phyloP scores from a whole-genome alignment of 2,888 invertebrate genomes.

The Andrena minutula region DNA sequence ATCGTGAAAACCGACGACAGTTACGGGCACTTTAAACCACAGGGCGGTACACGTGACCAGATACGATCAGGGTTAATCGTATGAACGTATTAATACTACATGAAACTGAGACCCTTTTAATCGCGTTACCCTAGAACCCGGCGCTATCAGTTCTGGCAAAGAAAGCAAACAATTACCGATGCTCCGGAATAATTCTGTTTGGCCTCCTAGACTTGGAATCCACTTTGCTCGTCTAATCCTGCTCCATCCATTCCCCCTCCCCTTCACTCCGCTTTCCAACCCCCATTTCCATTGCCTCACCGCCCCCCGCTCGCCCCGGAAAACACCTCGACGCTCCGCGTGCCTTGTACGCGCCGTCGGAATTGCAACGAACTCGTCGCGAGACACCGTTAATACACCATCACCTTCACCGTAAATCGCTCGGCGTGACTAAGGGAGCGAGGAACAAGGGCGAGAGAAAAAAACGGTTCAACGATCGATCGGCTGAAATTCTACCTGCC shows the following conservation, averaged over 20 bases:
- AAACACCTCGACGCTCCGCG: conserved; percentile 22
- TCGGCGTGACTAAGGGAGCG: not conserved
- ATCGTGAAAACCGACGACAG: no score
- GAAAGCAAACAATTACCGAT: conserved; percentile 51
- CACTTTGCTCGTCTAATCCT: conserved; percentile 57
- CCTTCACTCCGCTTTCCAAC: conserved; percentile 7
- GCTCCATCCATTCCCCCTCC: conserved; percentile 12
- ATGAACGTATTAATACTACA: not conserved
- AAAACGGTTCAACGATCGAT: not conserved
- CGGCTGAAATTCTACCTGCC: conserved; percentile 22
- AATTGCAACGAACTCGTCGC: conserved; percentile 32
- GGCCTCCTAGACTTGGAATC: conserved; percentile 43
- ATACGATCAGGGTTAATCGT: not conserved
- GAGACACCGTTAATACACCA: conserved; percentile 26
- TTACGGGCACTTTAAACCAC: no score
- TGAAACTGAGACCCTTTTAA: no score
- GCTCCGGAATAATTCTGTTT: conserved; percentile 55
- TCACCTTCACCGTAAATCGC: conserved; percentile 13
- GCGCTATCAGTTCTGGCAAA: conserved; percentile 30
- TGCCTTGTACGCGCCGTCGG: conserved; percentile 16
- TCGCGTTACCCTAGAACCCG: not conserved
- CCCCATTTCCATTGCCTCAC: conserved; percentile 48
- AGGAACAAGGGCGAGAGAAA: not conserved
- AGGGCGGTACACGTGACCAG: no score
- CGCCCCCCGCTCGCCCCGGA: conserved; percentile 17